A percentile compares a stretch with the other conserved stretches of the same genome.
These are phyloP conservation scores for Abrostola triplasia DNA, from an alignment of 2,888 invertebrate species.

Conservation along the genomic window DNA sequence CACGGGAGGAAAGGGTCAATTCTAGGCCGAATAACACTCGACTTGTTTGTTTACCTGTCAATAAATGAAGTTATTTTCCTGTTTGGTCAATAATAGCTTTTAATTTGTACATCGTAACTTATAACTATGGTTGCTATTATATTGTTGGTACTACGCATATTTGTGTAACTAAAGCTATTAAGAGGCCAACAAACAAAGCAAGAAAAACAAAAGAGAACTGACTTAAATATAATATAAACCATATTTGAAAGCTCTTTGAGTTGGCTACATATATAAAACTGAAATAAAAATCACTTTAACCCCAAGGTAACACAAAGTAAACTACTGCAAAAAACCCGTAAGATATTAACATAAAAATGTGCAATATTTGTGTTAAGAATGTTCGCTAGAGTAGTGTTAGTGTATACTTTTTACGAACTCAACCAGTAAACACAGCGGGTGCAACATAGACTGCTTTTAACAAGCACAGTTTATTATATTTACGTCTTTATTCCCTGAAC, in stretches of 20 bases:
- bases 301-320: not conserved
- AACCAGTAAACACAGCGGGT: constrained; percentile 9
- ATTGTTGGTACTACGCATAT: too few species aligned
- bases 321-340: constrained; percentile 1
- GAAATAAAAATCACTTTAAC: constrained; percentile 1
- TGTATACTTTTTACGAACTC: constrained; percentile 16
- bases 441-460: constrained; percentile 11
- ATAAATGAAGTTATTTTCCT: too few species aligned
- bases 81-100: too few species aligned
- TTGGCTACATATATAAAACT: not conserved
- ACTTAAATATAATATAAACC: too few species aligned
- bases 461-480: constrained; percentile 9
- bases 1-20: too few species aligned
- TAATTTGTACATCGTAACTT: too few species aligned
- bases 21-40: too few species aligned
- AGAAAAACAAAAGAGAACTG: too few species aligned
- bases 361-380: constrained; percentile 13
- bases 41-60: too few species aligned
- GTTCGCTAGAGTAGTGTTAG: constrained; percentile 9
- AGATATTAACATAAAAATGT: constrained; percentile 15
- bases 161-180: too few species aligned
- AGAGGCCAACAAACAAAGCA: too few species aligned
- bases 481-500: constrained; percentile 1
- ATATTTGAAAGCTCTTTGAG: not conserved
- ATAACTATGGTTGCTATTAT: too few species aligned